phyloP scores from a whole-genome alignment of 35 echinoderm and acorn worm species.

The Ophioderma brevispina region DNA sequence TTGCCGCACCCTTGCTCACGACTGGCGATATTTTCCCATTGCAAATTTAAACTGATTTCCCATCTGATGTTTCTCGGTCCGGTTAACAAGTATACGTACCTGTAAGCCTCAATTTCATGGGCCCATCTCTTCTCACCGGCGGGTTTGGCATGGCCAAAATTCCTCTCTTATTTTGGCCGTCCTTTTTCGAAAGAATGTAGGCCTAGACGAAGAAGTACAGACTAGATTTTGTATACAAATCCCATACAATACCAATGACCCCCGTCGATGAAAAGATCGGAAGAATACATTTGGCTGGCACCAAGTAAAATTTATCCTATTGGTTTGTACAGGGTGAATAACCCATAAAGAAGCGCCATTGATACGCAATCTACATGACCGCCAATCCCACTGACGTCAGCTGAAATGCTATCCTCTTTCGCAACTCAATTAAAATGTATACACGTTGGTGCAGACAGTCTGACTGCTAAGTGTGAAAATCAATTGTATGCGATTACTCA shows the following conservation, averaged over 20 bases:
- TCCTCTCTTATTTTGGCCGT: neutral
- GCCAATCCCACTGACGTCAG: slow-evolving; percentile 1
- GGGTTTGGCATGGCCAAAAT: slow-evolving; percentile 45
- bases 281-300: neutral
- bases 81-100: neutral
- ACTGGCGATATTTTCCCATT: neutral
- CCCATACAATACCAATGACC: slow-evolving; percentile 3
- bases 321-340: neutral
- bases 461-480: neutral
- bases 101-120: slow-evolving; percentile 43
- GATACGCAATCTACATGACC: neutral
- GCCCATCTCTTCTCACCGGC: slow-evolving; percentile 37
- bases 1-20: neutral
- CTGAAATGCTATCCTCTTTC: neutral
- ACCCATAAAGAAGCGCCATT: neutral
- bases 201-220: neutral
- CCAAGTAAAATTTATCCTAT: neutral
- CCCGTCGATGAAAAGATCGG: slow-evolving; percentile 2
- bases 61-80: neutral
- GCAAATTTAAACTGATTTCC: neutral
- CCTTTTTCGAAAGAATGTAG: neutral
- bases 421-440: slow-evolving; percentile 6
- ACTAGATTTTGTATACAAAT: neutral
- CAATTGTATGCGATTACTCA: neutral
- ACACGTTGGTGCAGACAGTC: neutral